These are phyloP conservation scores for Pogonognathellus flavescens DNA, from an alignment of 1,140 invertebrate species.

Conservation along the genomic window DNA sequence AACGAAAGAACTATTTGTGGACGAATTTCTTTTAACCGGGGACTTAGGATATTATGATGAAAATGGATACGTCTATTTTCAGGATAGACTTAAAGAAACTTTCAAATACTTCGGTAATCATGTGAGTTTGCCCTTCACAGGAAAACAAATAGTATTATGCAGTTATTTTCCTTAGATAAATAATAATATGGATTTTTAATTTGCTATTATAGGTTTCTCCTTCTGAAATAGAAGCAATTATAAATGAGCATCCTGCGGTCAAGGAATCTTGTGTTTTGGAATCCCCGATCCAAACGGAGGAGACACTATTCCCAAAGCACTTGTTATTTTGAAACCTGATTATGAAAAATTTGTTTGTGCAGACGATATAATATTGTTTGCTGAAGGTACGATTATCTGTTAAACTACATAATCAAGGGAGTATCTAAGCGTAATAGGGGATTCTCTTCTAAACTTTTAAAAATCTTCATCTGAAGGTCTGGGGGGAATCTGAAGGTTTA, in stretches of 20 bases:
- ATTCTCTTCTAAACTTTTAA: too few species aligned
- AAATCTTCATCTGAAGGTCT: too few species aligned
- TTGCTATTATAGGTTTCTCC: conserved; percentile 61
- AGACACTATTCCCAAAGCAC: neutral
- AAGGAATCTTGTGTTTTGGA: conserved; percentile 59
- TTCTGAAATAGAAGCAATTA: conserved; percentile 60
- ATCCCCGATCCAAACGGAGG: conserved; percentile 4
- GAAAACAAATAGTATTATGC: neutral
- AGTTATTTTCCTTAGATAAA: too few species aligned
- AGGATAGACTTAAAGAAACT: conserved; percentile 64
- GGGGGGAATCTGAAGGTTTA: too few species aligned
- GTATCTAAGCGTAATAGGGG: too few species aligned
- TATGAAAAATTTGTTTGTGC: neutral
- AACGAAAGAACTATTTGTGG: conserved; percentile 28
- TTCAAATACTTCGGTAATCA: conserved; percentile 66
- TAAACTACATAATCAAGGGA: too few species aligned
- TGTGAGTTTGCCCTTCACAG: conserved; percentile 31
- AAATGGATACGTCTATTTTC: conserved; percentile 62
- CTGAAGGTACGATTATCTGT: conserved; percentile 24
- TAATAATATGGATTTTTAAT: too few species aligned
- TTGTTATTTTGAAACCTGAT: neutral
- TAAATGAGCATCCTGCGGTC: conserved; percentile 56
- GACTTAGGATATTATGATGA: conserved; percentile 65
- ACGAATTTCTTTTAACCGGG: conserved; percentile 61
- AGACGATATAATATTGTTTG: conserved; percentile 5